Evolutionary conservation across 2,797 vertebrate genomes (phyloP).

Genomic region (Tadarida brasiliensis): DNA sequence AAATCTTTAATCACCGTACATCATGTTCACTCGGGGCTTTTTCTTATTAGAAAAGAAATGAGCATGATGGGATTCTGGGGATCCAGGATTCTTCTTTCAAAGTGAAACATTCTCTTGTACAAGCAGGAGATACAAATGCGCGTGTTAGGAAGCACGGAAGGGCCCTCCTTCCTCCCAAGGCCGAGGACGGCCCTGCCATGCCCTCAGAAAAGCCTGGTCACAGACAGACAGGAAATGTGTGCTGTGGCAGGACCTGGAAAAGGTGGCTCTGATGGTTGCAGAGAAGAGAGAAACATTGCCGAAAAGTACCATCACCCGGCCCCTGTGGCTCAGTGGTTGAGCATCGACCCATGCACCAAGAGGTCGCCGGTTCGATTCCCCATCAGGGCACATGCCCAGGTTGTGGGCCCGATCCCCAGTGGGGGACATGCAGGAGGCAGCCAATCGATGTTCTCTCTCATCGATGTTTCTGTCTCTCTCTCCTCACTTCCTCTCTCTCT

Average conservation of each 20-base stretch:
- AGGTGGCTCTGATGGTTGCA: background rate
- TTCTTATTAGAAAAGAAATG: conserved; percentile 70
- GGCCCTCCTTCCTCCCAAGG: background rate
- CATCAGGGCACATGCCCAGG: no score
- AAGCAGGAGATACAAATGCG: background rate
- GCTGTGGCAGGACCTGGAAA: background rate
- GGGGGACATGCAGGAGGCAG: no score
- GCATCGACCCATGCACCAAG: no score
- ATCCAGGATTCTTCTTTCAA: background rate
- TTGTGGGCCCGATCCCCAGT: no score
- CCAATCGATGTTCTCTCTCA: no score
- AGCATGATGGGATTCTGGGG: conserved; percentile 49
- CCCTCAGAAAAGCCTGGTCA: background rate
- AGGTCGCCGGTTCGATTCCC: no score
- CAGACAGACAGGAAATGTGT: background rate
- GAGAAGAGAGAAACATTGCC: background rate
- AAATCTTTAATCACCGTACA: conserved; percentile 42
- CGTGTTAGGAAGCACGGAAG: background rate
- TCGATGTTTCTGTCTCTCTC: no score
- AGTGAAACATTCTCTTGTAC: background rate
- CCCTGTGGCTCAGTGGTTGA: no score
- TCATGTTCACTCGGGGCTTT: conserved; percentile 54
- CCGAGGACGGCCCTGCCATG: background rate
- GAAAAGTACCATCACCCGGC: background rate
- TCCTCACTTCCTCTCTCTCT: no score